Base-by-base conservation (phyloP, 2,888 invertebrate species). In the Campoletis raptor region DNA sequence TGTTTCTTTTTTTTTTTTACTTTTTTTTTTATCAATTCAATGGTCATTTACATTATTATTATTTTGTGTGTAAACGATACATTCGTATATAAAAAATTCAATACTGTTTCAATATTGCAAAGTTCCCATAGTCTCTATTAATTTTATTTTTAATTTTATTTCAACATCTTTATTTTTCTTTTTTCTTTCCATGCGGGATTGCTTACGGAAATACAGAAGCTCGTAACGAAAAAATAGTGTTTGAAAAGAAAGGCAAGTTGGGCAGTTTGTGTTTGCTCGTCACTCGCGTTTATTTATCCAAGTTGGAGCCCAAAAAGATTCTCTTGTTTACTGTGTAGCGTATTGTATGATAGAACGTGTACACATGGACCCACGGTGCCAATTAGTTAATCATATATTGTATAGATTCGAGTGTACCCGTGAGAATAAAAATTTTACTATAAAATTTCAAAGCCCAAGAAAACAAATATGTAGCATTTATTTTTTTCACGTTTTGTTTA, bases 221-320 rank as follows among this genome's bases (percentile, higher is more conserved):
- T 37, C n/a, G 76, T 21, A 45, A 21, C 10, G 64, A n/a, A 30
- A 45, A 42, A 57, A 64, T 45, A 45, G 76, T 61, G 36, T 76
- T 37, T 37, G 40, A 64, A 64, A 36, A 64, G 76, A 45, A 18
- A n/a, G 3, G 24, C 24, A n/a, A 64, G 45, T 45, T 61, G 45
- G 45, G 36, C 30, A 76, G 24, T 36, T 76, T 42, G 64, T 64
- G 61, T 24, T 45, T 64, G 64, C 37, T 52, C 36, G 36, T 30
- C 57, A n/a, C 30, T 45, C 45, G 10, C 64, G 64, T 76, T 45
- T 76, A 76, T 76, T 76, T 76, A 64, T 76, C 64, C 76, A 45
- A 45, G 61, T 45, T 76, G 42, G 45, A 76, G 76, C 36, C 37
- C 36, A 15, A 24, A 15, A 24, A 61, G 61, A 40, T 74, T 57